Percentiles rank a stretch among this genome's conserved stretches.
Conservation (phyloP, 1,140 invertebrate species). For the Calephelis virginiensis region DNA sequence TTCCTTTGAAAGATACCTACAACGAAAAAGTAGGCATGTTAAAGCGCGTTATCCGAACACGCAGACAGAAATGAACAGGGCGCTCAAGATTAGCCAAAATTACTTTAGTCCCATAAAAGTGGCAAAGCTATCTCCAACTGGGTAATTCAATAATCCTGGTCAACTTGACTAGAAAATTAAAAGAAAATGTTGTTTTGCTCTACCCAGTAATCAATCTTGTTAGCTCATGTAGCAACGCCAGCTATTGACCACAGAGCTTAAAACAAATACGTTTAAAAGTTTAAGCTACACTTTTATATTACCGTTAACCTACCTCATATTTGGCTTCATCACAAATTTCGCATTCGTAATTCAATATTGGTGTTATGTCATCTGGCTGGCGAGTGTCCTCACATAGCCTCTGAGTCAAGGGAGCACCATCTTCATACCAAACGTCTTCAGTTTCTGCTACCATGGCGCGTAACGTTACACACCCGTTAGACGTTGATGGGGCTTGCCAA, state of each 20-base stretch:
- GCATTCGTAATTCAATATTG: constrained; percentile 53
- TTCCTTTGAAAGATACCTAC: constrained; percentile 57
- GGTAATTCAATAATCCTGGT: no score
- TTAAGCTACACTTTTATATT: background rate
- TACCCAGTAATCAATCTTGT: no score
- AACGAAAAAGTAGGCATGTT: background rate
- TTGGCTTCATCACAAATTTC: constrained; percentile 67
- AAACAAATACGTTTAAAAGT: background rate
- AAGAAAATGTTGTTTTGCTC: no score
- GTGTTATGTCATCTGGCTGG: constrained; percentile 62
- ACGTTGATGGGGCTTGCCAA: constrained; percentile 61
- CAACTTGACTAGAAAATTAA: no score
- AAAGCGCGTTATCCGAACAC: no score
- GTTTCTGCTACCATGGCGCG: constrained; percentile 63
- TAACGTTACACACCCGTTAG: constrained; percentile 59
- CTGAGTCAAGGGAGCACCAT: constrained; percentile 49
- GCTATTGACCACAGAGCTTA: background rate
- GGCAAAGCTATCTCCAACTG: no score
- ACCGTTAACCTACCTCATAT: constrained; percentile 52
- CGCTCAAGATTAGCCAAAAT: no score
- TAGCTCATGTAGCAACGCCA: no score
- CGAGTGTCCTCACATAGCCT: constrained; percentile 59
- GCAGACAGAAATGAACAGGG: no score
- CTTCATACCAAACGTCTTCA: constrained; percentile 61
- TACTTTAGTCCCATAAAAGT: no score